Percentiles rank a stretch among this genome's conserved stretches.
These are phyloP conservation scores for Mayetiola destructor DNA, from an alignment of 2,888 invertebrate genomes.

Conservation along the genomic window DNA sequence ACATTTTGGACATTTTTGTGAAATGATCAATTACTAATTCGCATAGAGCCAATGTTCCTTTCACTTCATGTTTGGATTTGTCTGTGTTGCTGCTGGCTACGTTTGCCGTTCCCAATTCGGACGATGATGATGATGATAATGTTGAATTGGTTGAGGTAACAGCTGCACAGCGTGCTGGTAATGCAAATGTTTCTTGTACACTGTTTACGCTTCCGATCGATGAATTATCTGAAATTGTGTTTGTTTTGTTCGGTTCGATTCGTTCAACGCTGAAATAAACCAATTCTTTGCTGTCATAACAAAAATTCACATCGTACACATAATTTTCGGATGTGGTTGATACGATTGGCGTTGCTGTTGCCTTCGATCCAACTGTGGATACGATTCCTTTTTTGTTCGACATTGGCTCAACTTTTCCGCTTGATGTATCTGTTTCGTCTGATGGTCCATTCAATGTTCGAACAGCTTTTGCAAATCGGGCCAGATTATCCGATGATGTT, in stretches of 20 bases:
- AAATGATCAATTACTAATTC: not conserved
- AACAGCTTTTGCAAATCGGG: constrained; percentile 17
- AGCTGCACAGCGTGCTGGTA: not conserved
- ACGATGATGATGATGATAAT: not conserved
- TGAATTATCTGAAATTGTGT: not conserved
- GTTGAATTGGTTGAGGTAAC: not conserved
- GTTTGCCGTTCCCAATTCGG: not conserved
- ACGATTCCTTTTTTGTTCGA: not conserved
- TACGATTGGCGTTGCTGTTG: not conserved
- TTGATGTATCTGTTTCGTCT: constrained; percentile 15
- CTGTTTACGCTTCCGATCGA: not conserved
- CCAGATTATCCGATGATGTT: constrained; percentile 20
- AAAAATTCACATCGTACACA: constrained; percentile 14
- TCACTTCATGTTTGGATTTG: not conserved
- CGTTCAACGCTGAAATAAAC: not conserved
- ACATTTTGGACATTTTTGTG: not conserved
- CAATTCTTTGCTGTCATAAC: not conserved
- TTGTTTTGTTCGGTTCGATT: not conserved
- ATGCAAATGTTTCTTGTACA: not conserved
- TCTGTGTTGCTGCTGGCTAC: not conserved
- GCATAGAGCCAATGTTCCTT: not conserved
- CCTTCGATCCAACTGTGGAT: not conserved
- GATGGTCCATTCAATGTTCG: constrained; percentile 19
- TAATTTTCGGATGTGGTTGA: not conserved
- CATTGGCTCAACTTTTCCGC: not conserved